phyloP scores from a whole-genome alignment of 2,888 invertebrate genomes.

The Diogma glabrata region DNA sequence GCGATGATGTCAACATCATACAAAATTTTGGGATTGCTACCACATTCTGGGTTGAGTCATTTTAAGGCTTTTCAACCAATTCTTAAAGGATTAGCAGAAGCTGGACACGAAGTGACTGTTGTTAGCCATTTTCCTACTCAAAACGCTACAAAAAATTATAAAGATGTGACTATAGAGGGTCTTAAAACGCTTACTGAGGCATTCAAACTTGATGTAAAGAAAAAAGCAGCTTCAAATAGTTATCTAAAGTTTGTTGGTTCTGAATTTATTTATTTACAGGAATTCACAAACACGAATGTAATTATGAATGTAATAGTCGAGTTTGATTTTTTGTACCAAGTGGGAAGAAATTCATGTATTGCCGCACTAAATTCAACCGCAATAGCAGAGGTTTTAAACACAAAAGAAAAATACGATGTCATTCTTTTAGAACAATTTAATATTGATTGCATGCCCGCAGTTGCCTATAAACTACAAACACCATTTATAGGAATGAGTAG shows the following conservation, averaged over 20 bases:
- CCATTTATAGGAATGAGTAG: conserved; percentile 47
- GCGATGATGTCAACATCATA: too few relatives aligned
- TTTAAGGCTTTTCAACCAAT: conserved; percentile 39
- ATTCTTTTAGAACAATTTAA: conserved; percentile 60
- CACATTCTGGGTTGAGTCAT: conserved; percentile 38
- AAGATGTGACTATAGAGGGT: conserved; percentile 29
- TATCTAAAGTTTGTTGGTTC: too few relatives aligned
- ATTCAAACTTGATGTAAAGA: conserved; percentile 32
- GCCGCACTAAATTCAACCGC: conserved; percentile 29
- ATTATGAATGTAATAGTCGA: too few relatives aligned
- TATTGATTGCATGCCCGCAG: conserved; percentile 54
- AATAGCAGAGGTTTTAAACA: conserved; percentile 31
- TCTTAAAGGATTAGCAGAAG: conserved; percentile 36
- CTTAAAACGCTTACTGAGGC: conserved; percentile 25
- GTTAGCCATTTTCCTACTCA: conserved; percentile 38
- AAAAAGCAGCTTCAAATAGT: too few relatives aligned
- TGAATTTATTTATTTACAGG: too few relatives aligned
- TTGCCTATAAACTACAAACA: conserved; percentile 49
- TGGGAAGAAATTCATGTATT: conserved; percentile 32
- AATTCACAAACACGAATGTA: too few relatives aligned
- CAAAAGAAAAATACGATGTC: conserved; percentile 48
- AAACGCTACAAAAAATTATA: conserved; percentile 30
- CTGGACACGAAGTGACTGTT: conserved; percentile 40
- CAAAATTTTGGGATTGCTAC: conserved; percentile 37
- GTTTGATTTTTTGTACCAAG: conserved; percentile 31